phyloP scores from a whole-genome alignment of 1,140 invertebrate genomes.

The Musca vetustissima region DNA sequence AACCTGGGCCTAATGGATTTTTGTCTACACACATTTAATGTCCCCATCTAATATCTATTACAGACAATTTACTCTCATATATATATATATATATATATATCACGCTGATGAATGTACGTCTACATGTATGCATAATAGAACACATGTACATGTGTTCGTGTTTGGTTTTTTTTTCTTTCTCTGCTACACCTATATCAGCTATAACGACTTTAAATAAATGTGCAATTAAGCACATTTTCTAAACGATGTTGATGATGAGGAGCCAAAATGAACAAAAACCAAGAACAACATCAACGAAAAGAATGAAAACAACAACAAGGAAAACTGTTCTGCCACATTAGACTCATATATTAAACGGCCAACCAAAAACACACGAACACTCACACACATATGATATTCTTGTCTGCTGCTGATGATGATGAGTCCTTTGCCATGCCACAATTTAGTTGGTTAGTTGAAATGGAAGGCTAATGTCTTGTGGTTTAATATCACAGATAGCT shows the following conservation, averaged over 20 bases:
- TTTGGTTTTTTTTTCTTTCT: not conserved
- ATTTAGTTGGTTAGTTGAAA: no score
- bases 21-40: no score
- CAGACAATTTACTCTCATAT: no score
- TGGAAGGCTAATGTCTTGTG: no score
- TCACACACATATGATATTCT: no score
- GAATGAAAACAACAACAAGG: not conserved
- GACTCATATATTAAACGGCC: conserved; percentile 5
- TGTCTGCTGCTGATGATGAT: no score
- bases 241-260: conserved; percentile 2
- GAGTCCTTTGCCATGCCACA: no score
- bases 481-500: no score
- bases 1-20: no score
- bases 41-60: not conserved
- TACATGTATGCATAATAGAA: no score
- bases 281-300: not conserved
- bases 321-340: conserved; percentile 10
- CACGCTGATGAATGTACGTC: conserved; percentile 3
- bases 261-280: not conserved
- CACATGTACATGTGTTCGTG: conserved; percentile 5
- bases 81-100: not conserved
- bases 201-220: conserved; percentile 27
- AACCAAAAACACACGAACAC: no score
- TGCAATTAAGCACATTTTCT: conserved; percentile 30
- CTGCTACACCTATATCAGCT: conserved; percentile 24